Base-by-base conservation (phyloP, 92 coral and sea anemone genomes). In the Porites cylindrica region DNA sequence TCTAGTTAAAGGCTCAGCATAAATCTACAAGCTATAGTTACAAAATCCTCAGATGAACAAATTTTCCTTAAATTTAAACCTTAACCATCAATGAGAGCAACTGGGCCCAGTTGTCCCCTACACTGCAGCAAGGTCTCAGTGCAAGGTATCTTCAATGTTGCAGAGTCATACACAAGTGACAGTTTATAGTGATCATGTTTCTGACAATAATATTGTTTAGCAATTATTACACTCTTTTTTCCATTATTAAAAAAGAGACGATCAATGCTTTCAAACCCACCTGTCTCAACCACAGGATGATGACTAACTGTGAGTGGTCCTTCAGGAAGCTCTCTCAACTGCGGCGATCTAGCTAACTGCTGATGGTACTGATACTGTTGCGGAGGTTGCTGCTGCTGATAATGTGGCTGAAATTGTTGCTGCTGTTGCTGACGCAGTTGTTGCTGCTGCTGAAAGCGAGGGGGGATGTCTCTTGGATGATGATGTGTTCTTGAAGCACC, bases 371-470 rank as follows among this genome's bases (percentile, higher is more conserved):
- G 81, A 72, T 77, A 63, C 80, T 79, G 79, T 47, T 80, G 93
- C 32, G 85, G 89, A 51, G 90, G 82, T 21, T 51, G 69, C 21
- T 73, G 87, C 19, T 83, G 92, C 51, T 84, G 94, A 18, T 89
- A 83, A 61, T 82, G 81, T 51, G 90, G 85, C 65, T 86, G 86
- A 43, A 69, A 74, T 32, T 86, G 96, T 78, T 86, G 93, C n/a
- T 93, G 95, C 62, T 87, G 93, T 38, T 92, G 86, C 71, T 86
- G 95, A 79, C 90, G 97, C 24, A 88, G 92, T 56, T 86, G 96
- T 23, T 86, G 93, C 68, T 91, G 94, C 61, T 93, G 94, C 77
- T 93, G 96, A 65, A 95, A 95, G 13, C 98, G 88, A 67, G 98
- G 98, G 60, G 98, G 98, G 67, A 95, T 82, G 66, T 90, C 93